Conservation (phyloP, 2,797 vertebrate species). For the Diplodus puntazzo region DNA sequence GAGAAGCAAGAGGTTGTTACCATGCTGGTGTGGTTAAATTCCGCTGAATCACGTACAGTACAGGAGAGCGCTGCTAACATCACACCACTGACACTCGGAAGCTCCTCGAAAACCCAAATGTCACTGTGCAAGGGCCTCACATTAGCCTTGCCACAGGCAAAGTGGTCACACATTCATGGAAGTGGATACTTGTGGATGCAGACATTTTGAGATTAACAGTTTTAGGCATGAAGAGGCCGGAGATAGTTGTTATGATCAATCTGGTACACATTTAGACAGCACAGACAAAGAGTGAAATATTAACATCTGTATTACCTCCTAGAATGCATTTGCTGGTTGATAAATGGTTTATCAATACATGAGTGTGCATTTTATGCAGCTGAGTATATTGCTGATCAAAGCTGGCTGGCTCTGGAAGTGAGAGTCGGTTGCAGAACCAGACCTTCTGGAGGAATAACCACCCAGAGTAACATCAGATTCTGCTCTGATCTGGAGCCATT, state of each 20-base stretch:
- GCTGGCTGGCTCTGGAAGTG: no score
- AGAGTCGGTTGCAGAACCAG: no score
- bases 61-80: constrained; percentile 14
- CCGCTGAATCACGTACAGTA: constrained; percentile 39
- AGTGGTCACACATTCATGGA: background rate
- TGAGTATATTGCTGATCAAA: background rate
- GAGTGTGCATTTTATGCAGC: background rate
- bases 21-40: constrained; percentile 11
- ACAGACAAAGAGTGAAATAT: constrained; percentile 24
- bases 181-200: background rate
- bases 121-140: background rate
- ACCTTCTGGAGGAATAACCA: no score
- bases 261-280: background rate
- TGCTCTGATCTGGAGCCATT: no score
- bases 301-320: background rate
- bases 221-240: background rate
- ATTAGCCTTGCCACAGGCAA: background rate
- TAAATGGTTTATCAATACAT: background rate
- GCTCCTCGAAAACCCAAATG: background rate
- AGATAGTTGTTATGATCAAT: background rate
- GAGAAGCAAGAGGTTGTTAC: background rate
- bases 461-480: no score
- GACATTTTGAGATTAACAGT: background rate
- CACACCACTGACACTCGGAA: background rate
- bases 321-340: background rate